These are phyloP conservation scores for Antedon bifida DNA, from an alignment of 35 echinoderm and acorn worm species.

Conservation along the genomic window DNA sequence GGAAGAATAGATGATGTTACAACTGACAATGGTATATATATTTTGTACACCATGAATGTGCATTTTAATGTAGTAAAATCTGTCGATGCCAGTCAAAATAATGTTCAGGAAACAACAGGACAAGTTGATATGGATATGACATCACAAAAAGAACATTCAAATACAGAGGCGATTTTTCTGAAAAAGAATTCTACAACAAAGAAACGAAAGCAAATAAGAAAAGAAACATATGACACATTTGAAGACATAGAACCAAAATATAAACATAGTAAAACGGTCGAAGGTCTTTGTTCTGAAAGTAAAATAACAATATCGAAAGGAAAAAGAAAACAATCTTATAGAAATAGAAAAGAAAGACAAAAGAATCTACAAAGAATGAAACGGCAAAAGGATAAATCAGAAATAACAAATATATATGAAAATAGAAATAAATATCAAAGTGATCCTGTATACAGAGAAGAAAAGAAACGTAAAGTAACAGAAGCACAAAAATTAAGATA, in stretches of 20 bases:
- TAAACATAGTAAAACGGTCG: neutral
- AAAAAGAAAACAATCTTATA: neutral
- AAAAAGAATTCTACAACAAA: no score
- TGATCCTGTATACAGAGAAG: neutral
- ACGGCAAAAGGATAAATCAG: neutral
- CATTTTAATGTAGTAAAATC: neutral
- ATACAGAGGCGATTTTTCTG: neutral
- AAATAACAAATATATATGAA: neutral
- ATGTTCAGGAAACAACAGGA: neutral
- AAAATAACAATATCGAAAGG: neutral
- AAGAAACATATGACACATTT: neutral
- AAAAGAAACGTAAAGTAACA: neutral
- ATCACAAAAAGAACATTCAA: neutral
- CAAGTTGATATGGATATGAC: neutral
- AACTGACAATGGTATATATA: neutral
- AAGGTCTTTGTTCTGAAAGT: neutral
- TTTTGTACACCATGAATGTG: neutral
- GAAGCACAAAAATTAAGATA: neutral
- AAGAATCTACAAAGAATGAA: neutral
- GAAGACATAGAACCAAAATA: neutral
- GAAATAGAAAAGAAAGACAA: neutral
- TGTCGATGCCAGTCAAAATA: neutral
- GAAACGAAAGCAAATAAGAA: neutral
- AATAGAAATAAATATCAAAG: neutral
- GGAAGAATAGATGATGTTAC: neutral